Evolutionary conservation across 2,797 vertebrate species (phyloP).

Genomic region (Eulemur coronatus): DNA sequence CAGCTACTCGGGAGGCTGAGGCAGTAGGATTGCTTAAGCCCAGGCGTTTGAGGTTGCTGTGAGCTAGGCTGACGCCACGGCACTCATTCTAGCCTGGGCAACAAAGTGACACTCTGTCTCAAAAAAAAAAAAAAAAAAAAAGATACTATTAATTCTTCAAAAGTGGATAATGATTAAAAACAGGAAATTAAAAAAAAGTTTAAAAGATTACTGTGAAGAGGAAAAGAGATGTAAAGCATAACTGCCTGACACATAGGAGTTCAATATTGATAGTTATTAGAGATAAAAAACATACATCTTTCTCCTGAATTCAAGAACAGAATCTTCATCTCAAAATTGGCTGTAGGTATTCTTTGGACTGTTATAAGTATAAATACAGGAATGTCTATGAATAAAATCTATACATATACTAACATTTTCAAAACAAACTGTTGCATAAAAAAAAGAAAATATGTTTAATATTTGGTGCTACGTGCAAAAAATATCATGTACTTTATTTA

Average conservation of each 20-base stretch:
- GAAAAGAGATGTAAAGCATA: slow-evolving; percentile 13
- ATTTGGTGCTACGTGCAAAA: not conserved
- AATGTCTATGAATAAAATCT: not conserved
- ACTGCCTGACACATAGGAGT: not conserved
- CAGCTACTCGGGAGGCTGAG: too few species aligned
- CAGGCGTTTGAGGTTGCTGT: too few species aligned
- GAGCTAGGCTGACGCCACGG: too few species aligned
- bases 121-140: too few species aligned
- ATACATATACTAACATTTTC: not conserved
- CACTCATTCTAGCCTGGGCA: too few species aligned
- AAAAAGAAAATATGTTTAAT: not conserved
- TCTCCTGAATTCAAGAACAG: not conserved
- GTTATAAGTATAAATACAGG: not conserved
- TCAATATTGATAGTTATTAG: not conserved
- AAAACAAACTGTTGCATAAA: not conserved
- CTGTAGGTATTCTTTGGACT: not conserved
- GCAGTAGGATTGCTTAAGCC: too few species aligned
- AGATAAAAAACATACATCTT: not conserved
- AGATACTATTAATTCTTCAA: too few species aligned
- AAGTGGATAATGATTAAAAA: too few species aligned
- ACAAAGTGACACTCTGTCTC: too few species aligned
- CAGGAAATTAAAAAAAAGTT: not conserved
- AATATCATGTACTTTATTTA: not conserved
- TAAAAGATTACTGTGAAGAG: not conserved
- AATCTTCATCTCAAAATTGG: not conserved